Conservation (phyloP, 2,888 invertebrate species). For the Meiosimyza decipiens region DNA sequence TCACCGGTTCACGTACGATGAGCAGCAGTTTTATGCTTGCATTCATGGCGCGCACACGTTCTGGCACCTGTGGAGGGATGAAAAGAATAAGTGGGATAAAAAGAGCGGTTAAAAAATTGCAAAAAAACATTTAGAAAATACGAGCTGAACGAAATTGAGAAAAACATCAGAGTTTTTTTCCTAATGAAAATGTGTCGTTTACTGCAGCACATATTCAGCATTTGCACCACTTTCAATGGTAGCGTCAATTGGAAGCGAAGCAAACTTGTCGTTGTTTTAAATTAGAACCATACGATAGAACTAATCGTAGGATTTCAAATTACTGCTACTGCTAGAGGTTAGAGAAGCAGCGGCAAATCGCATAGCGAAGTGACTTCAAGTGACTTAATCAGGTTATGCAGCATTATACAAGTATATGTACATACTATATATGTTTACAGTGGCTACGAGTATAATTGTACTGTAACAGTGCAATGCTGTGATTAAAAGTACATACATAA, state of each 20-base stretch:
- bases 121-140: slow-evolving; percentile 1
- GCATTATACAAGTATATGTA: neutral
- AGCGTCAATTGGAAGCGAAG: neutral
- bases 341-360: neutral
- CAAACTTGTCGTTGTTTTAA: neutral
- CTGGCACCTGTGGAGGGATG: slow-evolving; percentile 77
- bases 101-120: slow-evolving; percentile 20
- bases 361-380: neutral
- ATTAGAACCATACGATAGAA: neutral
- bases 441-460: too few relatives aligned
- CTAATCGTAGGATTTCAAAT: neutral
- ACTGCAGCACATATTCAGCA: too few relatives aligned
- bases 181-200: too few relatives aligned
- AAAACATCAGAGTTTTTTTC: too few relatives aligned
- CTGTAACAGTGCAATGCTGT: too few relatives aligned
- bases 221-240: neutral
- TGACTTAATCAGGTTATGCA: slow-evolving; percentile 5
- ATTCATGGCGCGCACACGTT: slow-evolving; percentile 94
- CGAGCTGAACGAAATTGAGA: too few relatives aligned
- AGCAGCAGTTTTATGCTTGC: slow-evolving; percentile 89
- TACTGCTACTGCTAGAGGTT: neutral
- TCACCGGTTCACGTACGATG: slow-evolving; percentile 96
- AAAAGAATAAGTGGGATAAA: slow-evolving; percentile 36
- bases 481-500: too few relatives aligned
- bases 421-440: too few relatives aligned